phyloP scores from a whole-genome alignment of 1,140 invertebrate species.

The Pomacea maculata region DNA sequence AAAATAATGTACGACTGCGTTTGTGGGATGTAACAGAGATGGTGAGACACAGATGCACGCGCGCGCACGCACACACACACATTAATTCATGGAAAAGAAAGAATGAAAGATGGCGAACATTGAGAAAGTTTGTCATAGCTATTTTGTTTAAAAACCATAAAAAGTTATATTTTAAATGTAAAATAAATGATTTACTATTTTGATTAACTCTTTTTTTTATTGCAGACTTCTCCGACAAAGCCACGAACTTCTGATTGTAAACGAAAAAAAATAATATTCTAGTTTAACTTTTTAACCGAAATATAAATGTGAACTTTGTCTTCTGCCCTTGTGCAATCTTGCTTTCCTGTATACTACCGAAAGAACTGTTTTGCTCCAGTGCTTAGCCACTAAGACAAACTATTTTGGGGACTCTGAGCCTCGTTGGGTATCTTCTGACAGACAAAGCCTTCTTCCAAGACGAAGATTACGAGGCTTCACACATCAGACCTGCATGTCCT shows the following conservation, averaged over 20 bases:
- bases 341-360: no score
- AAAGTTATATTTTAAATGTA: background rate
- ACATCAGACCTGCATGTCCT: no score
- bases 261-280: background rate
- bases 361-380: no score
- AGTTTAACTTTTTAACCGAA: background rate
- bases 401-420: no score
- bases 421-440: no score
- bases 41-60: background rate
- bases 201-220: no score
- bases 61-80: conserved; percentile 4
- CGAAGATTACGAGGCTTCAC: no score
- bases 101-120: background rate
- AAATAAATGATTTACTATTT: no score
- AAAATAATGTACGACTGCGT: no score
- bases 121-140: background rate
- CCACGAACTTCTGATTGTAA: background rate
- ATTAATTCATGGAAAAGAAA: background rate
- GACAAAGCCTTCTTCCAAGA: no score
- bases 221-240: background rate
- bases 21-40: background rate
- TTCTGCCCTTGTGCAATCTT: no score
- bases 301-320: fast-evolving
- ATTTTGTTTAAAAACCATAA: background rate
- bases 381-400: no score